Conservation (phyloP, 2,113 vertebrate species). For the Dicrurus megarhynchus region DNA sequence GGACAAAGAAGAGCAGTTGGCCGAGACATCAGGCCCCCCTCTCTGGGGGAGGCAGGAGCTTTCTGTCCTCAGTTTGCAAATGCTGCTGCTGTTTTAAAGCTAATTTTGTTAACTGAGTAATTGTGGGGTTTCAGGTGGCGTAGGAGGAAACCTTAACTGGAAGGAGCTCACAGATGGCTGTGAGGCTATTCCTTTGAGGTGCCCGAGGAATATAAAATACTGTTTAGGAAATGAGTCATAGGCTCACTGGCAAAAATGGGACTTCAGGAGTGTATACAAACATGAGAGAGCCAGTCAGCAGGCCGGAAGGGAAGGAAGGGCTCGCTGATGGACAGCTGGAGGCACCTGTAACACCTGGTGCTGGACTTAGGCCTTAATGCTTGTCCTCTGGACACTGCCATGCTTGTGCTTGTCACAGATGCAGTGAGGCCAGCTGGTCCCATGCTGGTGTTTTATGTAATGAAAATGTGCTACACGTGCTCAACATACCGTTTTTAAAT, state of each 20-base stretch:
- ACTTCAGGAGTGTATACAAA: not conserved
- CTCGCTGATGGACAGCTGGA: not conserved
- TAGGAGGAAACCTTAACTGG: not conserved
- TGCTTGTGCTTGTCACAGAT: not conserved
- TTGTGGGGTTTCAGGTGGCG: not conserved
- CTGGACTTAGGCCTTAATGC: not conserved
- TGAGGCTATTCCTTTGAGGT: not conserved
- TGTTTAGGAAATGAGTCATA: not conserved
- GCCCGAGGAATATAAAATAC: not conserved
- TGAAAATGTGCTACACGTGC: not conserved
- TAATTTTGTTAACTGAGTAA: not conserved
- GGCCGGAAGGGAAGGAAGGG: not conserved
- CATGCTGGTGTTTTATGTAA: not conserved
- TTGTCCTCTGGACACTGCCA: not conserved
- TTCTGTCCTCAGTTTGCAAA: not conserved
- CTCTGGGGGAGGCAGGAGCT: fast-evolving
- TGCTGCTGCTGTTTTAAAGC: not conserved
- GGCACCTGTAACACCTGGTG: not conserved
- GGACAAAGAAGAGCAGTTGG: too few relatives aligned
- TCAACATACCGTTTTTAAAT: not conserved
- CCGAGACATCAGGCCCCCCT: not conserved
- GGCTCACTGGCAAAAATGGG: not conserved
- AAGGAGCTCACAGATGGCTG: not conserved
- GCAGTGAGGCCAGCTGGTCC: not conserved
- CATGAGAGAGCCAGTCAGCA: not conserved